Base-by-base conservation (phyloP, 2,113 vertebrate genomes). In the Echinops telfairi region DNA sequence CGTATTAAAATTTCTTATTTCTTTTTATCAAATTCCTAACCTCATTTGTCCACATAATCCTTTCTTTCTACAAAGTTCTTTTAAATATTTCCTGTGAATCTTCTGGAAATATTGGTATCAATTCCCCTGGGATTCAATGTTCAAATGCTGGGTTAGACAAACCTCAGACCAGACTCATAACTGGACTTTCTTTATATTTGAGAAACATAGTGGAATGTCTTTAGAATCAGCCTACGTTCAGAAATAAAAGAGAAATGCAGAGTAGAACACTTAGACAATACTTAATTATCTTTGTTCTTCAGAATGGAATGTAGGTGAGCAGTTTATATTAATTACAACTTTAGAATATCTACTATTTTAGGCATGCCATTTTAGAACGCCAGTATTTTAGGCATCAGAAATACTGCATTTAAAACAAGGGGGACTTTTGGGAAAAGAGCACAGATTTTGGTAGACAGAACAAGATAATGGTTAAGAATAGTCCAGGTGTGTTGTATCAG, bases 381-480 rank as follows among this genome's bases (percentile, higher is more conserved):
- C 60, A 66, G 4, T 27, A 66, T 83, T 84, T 92, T 77, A 86
- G 79, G 14, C 43, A 86, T 33, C n/a, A 88, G 29, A 83, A 92
- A 82, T 85, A 38, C 6, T 78, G 4, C n/a, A 58, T 86, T 87
- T 86, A 77, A 95, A 89, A 64, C 1, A 84, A 89, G 81, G 89
- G 60, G 64, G 83, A 68, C 20, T 53, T 90, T 53, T 88, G 22
- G 78, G 64, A 92, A 60, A 94, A 80, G 43, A 53, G 19, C 29
- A 31, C 36, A 88, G 88, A n/a, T 79, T 80, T 83, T 33, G 20
- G 12, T 62, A 93, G 38, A 38, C 22, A 91, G 36, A 92, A 92
- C 16, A 73, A 78, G 43, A 82, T 53, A 60, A 57, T 70, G 87
- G 36, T 75, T 90, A 95, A 78, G 82, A 93, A 92, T 84, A 95